Evolutionary conservation across 2,797 vertebrate species (phyloP).

Genomic region (Notoglanidium macrostoma): DNA sequence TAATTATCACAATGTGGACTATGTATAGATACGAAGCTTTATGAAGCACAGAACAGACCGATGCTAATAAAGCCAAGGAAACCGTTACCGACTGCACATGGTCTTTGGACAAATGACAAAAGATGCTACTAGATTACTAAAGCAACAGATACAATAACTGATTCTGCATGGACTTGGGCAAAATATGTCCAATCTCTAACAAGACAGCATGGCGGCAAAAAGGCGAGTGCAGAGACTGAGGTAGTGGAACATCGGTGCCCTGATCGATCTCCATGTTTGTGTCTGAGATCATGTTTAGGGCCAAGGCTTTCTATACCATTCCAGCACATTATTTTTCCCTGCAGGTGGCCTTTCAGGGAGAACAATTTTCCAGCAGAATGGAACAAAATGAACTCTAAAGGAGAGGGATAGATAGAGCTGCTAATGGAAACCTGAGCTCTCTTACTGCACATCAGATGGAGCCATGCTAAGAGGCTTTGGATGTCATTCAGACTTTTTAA

Average conservation of each 20-base stretch:
- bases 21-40: not conserved
- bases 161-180: not conserved
- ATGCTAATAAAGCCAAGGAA: not conserved
- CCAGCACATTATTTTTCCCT: constrained; percentile 40
- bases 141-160: not conserved
- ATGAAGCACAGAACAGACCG: not conserved
- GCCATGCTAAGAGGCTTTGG: not conserved
- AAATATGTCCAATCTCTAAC: not conserved
- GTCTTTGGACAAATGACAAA: not conserved
- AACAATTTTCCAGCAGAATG: constrained; percentile 42
- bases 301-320: constrained; percentile 44
- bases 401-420: constrained; percentile 7
- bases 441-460: constrained; percentile 31
- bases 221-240: not conserved
- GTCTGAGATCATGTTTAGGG: constrained; percentile 25
- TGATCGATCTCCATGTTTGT: constrained; percentile 38
- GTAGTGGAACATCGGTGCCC: not conserved
- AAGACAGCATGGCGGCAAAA: not conserved
- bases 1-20: not conserved
- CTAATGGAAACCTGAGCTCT: constrained; percentile 50
- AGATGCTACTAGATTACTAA: not conserved
- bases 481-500: not conserved
- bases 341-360: constrained; percentile 22
- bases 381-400: constrained; percentile 23
- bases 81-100: too few relatives aligned